Percentiles rank a stretch among this genome's conserved stretches.
Evolutionary conservation across 2,113 vertebrate genomes (phyloP).

Genomic region (Rhynchomys soricoides): DNA sequence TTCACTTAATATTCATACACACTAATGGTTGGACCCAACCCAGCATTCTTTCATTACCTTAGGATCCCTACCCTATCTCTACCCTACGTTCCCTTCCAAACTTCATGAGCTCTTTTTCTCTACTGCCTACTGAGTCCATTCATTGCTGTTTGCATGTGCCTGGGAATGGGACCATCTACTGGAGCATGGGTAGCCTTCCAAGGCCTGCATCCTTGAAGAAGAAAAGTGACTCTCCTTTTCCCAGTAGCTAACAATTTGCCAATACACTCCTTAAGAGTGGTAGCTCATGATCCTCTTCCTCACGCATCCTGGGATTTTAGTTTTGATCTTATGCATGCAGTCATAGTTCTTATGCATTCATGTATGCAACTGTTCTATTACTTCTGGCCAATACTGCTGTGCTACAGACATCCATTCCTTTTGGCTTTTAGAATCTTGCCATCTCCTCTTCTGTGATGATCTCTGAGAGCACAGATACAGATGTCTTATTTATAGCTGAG

Average conservation of each 20-base stretch:
- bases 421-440: background rate
- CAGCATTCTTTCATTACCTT: background rate
- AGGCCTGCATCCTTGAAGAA: background rate
- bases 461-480: background rate
- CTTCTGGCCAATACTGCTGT: background rate
- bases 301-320: too few relatives aligned
- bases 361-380: background rate
- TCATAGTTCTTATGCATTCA: background rate
- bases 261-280: background rate
- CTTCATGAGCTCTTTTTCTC: background rate
- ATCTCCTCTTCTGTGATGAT: background rate
- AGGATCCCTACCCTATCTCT: background rate
- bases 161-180: too few relatives aligned
- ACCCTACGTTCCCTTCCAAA: background rate
- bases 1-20: background rate
- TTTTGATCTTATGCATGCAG: background rate
- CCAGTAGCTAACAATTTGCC: background rate
- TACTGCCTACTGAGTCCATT: background rate
- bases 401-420: background rate
- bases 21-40: background rate
- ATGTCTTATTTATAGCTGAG: background rate
- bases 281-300: too few relatives aligned
- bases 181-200: background rate
- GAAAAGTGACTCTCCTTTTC: background rate
- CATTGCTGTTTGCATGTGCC: background rate